Evolutionary conservation across 2,113 vertebrate genomes (phyloP).

Genomic region (Leucosticte australis): DNA sequence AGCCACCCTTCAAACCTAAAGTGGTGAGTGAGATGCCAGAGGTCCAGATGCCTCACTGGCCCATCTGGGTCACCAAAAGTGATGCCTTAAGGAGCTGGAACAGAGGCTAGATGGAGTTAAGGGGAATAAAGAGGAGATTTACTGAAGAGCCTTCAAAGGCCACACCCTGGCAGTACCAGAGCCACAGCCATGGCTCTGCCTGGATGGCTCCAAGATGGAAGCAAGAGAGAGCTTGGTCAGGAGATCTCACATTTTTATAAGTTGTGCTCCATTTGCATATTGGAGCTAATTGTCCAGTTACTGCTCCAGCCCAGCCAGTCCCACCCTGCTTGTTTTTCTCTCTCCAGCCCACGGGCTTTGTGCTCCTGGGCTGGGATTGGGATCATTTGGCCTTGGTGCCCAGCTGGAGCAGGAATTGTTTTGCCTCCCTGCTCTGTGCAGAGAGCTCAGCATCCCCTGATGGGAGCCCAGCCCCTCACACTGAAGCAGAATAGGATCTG

Average conservation of each 20-base stretch:
- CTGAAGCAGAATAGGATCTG: neutral
- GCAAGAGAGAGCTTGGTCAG: neutral
- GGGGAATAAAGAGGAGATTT: neutral
- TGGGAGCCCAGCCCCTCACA: neutral
- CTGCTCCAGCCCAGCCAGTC: neutral
- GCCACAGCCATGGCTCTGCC: neutral
- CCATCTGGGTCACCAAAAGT: neutral
- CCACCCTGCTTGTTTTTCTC: neutral
- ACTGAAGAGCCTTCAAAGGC: neutral
- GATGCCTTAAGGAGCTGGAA: neutral
- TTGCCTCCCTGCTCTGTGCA: neutral
- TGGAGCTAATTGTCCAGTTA: neutral
- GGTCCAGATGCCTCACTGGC: neutral
- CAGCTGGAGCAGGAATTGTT: neutral
- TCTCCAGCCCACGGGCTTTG: neutral
- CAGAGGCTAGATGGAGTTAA: neutral
- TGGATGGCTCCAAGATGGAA: neutral
- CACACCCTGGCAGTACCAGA: neutral
- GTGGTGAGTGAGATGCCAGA: conserved; percentile 82
- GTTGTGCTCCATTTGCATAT: neutral
- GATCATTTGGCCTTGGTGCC: neutral
- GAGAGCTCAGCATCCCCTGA: neutral
- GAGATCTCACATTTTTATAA: neutral
- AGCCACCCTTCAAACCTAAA: conserved; percentile 98
- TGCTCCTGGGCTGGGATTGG: neutral